Base-by-base conservation (phyloP, 2,113 vertebrate genomes). In the Oreotrochilus melanogaster region DNA sequence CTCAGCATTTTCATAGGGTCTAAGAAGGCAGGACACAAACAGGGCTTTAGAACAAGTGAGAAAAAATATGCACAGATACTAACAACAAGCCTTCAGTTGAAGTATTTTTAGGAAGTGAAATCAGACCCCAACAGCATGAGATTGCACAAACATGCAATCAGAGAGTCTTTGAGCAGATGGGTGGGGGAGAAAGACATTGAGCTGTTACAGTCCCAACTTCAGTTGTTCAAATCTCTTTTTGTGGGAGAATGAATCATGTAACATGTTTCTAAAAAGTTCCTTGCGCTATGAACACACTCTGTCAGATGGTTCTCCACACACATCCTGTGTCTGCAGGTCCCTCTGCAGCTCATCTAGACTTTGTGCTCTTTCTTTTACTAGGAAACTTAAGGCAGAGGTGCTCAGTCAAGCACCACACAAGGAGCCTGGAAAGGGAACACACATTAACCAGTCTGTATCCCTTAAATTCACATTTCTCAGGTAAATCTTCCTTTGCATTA, bases 31-130 rank as follows among this genome's bases (percentile, higher is more conserved):
- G 89, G 89, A 95, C 94, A 89, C 58, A 93, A 95, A 91, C 84
- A 95, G 84, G 58, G 71, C 87, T 93, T 95, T 76, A 82, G 67
- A 96, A 82, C 37, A 96, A 96, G 94, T 88, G 91, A 78, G 92
- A 95, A 92, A 97, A 96, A 93, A 93, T 92, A 94, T 88, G 84
- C 72, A 85, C 64, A 70, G 75, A 95, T 91, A 93, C 89, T 92
- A 95, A 96, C 89, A 97, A 95, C 89, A 96, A 95, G 93, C 79
- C 94, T 97, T 91, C 93, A 83, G 95, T 4, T 88, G 64, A 92
- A 88, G 87, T 96, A 96, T 95, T 96, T 97, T 97, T 96, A 95
- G 93, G 92, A 93, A 89, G 71, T 82, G 92, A 97, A 95, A 96
- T 95, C 93, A 96, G 95, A 96, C 94, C 93, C 89, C 93, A 92